Percentiles rank a stretch among this genome's conserved stretches.
Evolutionary conservation across 2,113 vertebrate genomes (phyloP).

Genomic region (Neogobius melanostomus): DNA sequence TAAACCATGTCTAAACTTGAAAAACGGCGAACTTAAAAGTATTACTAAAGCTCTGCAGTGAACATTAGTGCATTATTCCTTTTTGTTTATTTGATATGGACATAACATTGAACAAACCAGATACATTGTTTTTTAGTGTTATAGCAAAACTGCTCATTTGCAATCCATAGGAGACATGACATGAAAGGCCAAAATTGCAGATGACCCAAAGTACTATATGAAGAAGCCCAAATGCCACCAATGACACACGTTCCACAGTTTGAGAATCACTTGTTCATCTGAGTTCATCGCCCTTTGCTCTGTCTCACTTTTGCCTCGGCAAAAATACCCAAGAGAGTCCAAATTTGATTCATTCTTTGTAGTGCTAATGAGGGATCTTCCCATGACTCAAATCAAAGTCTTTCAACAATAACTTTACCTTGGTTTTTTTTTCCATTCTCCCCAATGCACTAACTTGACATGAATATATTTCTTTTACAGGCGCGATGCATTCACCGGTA

Average conservation of each 20-base stretch:
- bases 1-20: no score
- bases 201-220: background rate
- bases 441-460: background rate
- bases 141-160: no score
- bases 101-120: no score
- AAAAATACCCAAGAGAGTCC: slow-evolving; percentile 13
- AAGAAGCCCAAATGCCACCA: no score
- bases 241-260: background rate
- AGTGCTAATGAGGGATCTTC: slow-evolving; percentile 46
- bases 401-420: slow-evolving; percentile 37
- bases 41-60: no score
- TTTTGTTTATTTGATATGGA: no score
- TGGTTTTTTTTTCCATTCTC: slow-evolving; percentile 21
- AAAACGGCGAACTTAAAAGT: no score
- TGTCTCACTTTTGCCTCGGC: background rate
- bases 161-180: no score
- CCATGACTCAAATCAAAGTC: slow-evolving; percentile 63
- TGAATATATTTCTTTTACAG: slow-evolving; percentile 68
- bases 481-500: slow-evolving; percentile 88
- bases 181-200: no score
- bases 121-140: no score
- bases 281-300: background rate
- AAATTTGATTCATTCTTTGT: slow-evolving; percentile 45
- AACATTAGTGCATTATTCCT: no score
- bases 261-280: background rate